A percentile compares a stretch with the other conserved stretches of the same genome.
Evolutionary conservation across 1,140 invertebrate genomes (phyloP).

Genomic region (Matsumurasca onukii): DNA sequence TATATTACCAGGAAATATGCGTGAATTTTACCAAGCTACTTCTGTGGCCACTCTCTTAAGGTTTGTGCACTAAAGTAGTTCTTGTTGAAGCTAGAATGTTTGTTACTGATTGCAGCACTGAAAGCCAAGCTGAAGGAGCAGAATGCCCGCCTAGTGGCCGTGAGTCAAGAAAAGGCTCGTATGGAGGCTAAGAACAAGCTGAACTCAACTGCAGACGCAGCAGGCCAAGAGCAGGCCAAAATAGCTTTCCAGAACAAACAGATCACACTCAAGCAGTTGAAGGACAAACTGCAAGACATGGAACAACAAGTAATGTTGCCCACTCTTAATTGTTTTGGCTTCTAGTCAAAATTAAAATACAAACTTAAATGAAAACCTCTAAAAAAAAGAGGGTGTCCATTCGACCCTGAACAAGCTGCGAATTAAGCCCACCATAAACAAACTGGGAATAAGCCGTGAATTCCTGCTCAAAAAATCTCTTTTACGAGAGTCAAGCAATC

Average conservation of each 20-base stretch:
- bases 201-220: slow-evolving; percentile 58
- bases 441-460: too few species aligned
- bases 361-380: not conserved
- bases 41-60: too few species aligned
- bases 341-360: not conserved
- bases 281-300: slow-evolving; percentile 67
- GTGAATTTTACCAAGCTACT: too few species aligned
- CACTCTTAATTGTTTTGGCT: not conserved
- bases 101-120: slow-evolving; percentile 60
- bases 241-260: slow-evolving; percentile 77
- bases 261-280: slow-evolving; percentile 80
- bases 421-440: too few species aligned
- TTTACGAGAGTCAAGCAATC: too few species aligned
- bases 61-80: too few species aligned
- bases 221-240: slow-evolving; percentile 65
- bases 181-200: slow-evolving; percentile 74
- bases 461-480: too few species aligned
- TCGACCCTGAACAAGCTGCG: too few species aligned
- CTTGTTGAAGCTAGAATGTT: too few species aligned
- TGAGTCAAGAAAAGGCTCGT: slow-evolving; percentile 82
- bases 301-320: slow-evolving; percentile 60
- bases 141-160: slow-evolving; percentile 63
- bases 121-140: slow-evolving; percentile 84
- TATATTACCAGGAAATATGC: too few species aligned
- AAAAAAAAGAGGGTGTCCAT: too few species aligned